These are phyloP conservation scores for Bombus pyrosoma DNA, from an alignment of 1,140 invertebrate genomes.

Conservation along the genomic window DNA sequence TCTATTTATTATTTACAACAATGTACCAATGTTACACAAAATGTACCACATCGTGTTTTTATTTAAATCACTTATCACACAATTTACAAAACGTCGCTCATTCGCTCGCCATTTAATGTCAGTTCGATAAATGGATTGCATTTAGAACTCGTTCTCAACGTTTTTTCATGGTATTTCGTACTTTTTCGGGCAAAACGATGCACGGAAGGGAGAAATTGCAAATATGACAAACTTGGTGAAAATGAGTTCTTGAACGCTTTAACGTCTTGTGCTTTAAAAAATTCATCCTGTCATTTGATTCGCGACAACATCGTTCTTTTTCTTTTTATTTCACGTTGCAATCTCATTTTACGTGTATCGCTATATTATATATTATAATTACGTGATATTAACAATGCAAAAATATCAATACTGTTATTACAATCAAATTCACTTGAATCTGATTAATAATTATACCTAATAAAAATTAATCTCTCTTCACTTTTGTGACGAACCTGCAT, in stretches of 20 bases:
- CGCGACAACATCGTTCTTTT: not conserved
- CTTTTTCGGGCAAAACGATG: not conserved
- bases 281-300: not conserved
- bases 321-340: not conserved
- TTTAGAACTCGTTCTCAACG: conserved; percentile 39
- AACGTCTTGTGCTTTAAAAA: not conserved
- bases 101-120: conserved; percentile 42
- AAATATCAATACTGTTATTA: too few species aligned
- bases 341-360: not conserved
- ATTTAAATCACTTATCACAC: conserved; percentile 71
- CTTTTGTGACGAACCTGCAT: not conserved
- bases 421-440: too few species aligned
- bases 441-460: not conserved
- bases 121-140: conserved; percentile 41
- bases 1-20: conserved; percentile 77
- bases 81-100: conserved; percentile 69
- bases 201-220: not conserved
- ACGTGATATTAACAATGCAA: too few species aligned
- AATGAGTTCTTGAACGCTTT: not conserved
- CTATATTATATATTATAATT: too few species aligned
- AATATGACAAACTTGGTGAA: not conserved
- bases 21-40: conserved; percentile 69
- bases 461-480: not conserved
- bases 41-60: conserved; percentile 63
- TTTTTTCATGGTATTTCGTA: not conserved